phyloP scores from a whole-genome alignment of 23 tunicate species.

The Halocynthia aurantium region DNA sequence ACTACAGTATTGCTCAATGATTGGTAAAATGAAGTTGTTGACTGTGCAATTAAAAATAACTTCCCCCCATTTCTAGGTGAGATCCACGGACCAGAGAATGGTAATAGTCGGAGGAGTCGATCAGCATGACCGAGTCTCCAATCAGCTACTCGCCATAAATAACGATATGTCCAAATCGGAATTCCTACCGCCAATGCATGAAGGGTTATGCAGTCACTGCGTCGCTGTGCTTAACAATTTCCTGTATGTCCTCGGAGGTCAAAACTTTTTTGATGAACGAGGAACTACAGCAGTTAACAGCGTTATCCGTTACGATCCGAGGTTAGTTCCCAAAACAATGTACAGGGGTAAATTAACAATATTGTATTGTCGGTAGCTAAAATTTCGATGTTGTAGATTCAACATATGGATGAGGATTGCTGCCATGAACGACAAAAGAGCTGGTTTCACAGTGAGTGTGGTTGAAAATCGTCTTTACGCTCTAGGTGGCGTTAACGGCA shows the following conservation, averaged over 20 bases:
- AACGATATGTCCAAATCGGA: slow-evolving; percentile 96
- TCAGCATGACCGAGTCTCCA: slow-evolving; percentile 98
- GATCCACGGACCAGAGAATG: slow-evolving; percentile 91
- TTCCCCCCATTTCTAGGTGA: slow-evolving; percentile 48
- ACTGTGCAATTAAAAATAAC: not conserved
- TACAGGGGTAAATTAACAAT: not conserved
- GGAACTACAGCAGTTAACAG: slow-evolving; percentile 98
- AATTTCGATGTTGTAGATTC: slow-evolving; percentile 46
- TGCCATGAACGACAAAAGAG: slow-evolving; percentile 96
- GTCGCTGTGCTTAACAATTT: slow-evolving; percentile 98
- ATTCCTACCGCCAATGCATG: slow-evolving; percentile 99
- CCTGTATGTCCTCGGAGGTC: slow-evolving; percentile 97
- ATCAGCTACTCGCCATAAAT: slow-evolving; percentile 94
- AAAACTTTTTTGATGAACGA: slow-evolving; percentile 96
- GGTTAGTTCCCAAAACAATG: slow-evolving; percentile 26
- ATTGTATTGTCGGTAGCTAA: not conserved
- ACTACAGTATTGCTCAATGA: no score
- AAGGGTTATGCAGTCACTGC: slow-evolving; percentile 96
- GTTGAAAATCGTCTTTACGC: slow-evolving; percentile 98
- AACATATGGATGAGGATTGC: slow-evolving; percentile 99
- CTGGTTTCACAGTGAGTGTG: slow-evolving; percentile 97
- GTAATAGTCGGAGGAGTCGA: slow-evolving; percentile 99
- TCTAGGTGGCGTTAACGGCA: slow-evolving; percentile 95
- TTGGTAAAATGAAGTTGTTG: no score
- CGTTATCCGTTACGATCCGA: slow-evolving; percentile 95